Evolutionary conservation across 2,888 invertebrate genomes (phyloP).

Genomic region (Ophonus ardosiacus): DNA sequence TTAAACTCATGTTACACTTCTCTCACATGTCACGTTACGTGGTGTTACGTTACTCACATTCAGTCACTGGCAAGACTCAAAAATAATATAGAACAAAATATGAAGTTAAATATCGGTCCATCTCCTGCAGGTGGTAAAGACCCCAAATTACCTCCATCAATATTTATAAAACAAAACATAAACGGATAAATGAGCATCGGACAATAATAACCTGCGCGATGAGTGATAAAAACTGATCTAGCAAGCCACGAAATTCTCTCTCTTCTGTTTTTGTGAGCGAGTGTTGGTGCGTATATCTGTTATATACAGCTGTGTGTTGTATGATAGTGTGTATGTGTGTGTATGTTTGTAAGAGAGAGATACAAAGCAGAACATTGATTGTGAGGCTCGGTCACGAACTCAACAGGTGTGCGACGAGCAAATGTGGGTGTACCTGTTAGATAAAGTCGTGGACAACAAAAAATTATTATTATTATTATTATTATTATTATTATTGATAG

Average conservation of each 20-base stretch:
- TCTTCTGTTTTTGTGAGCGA: not conserved
- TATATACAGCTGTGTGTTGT: not conserved
- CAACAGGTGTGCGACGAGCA: conserved; percentile 53
- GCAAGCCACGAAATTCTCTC: conserved; percentile 37
- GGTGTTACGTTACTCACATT: not conserved
- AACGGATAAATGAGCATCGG: conserved; percentile 18
- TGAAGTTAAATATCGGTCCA: not conserved
- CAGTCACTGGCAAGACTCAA: not conserved
- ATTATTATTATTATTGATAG: not conserved
- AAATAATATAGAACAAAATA: not conserved
- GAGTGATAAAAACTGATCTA: conserved; percentile 54
- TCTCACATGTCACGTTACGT: conserved; percentile 4
- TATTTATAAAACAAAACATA: conserved; percentile 33
- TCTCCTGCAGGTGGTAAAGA: not conserved
- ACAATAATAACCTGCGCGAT: conserved; percentile 38
- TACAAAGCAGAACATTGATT: conserved; percentile 48
- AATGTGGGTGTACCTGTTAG: conserved; percentile 23
- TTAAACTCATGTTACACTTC: conserved; percentile 35
- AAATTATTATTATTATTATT: not conserved
- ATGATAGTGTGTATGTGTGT: not conserved
- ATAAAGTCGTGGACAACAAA: conserved; percentile 3
- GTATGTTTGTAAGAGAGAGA: conserved; percentile 33
- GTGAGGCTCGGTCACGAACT: conserved; percentile 46
- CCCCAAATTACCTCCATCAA: conserved; percentile 2
- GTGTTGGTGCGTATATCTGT: conserved; percentile 2